A percentile compares a stretch with the other conserved stretches of the same genome.
phyloP scores from a whole-genome alignment of 2,113 vertebrate genomes.

The Megaceryle maxima region DNA sequence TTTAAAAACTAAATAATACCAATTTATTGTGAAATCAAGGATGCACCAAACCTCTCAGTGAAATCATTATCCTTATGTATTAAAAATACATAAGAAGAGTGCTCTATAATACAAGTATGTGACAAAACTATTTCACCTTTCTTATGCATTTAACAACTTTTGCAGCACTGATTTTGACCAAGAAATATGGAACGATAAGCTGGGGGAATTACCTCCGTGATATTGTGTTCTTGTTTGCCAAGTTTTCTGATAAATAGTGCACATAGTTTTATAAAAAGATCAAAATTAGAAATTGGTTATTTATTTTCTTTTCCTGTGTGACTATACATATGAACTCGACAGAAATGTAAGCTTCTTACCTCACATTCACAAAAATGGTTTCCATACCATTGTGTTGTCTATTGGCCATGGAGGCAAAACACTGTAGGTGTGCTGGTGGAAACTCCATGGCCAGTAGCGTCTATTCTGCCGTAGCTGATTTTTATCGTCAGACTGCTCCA shows the following conservation, averaged over 20 bases:
- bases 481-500: neutral
- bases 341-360: neutral
- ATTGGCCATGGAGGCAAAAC: neutral
- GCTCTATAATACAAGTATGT: neutral
- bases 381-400: neutral
- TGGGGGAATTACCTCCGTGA: neutral
- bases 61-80: neutral
- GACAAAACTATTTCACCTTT: neutral
- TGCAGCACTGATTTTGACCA: neutral
- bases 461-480: neutral
- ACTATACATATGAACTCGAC: neutral
- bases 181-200: neutral
- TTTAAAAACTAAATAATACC: neutral
- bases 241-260: neutral
- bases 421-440: neutral
- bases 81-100: neutral
- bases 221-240: neutral
- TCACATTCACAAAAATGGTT: neutral
- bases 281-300: neutral
- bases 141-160: neutral
- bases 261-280: neutral
- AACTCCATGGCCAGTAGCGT: neutral
- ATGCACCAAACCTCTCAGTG: neutral
- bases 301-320: neutral
- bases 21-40: neutral